phyloP scores from a whole-genome alignment of 2,888 invertebrate genomes.

The Lamellibrachia satsuma region DNA sequence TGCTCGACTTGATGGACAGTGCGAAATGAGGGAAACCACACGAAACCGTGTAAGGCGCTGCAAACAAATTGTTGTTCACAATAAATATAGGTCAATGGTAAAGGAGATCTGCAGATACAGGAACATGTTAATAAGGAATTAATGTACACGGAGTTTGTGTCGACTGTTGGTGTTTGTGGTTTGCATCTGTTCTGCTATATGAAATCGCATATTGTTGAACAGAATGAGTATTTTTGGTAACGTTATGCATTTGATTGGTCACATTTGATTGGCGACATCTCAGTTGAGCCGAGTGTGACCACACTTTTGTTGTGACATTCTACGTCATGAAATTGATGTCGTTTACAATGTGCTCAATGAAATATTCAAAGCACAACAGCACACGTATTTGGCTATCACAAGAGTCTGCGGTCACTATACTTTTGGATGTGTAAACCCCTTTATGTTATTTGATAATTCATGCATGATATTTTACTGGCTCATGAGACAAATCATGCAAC shows the following conservation, averaged over 20 bases:
- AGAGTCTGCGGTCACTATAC: not conserved
- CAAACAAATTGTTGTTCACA: not conserved
- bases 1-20: slow-evolving; percentile 62
- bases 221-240: not conserved
- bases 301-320: not conserved
- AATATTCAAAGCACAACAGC: not conserved
- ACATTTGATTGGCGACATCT: not conserved
- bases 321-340: not conserved
- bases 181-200: not conserved
- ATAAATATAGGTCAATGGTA: not conserved
- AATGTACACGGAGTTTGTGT: not conserved
- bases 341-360: not conserved
- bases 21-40: slow-evolving; percentile 25
- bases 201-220: not conserved
- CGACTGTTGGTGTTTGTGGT: not conserved
- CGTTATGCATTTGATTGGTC: not conserved
- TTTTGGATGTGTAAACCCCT: not conserved
- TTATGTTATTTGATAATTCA: not conserved
- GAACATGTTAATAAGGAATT: not conserved
- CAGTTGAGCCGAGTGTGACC: not conserved
- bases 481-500: not conserved
- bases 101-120: not conserved
- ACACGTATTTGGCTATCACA: not conserved
- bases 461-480: not conserved
- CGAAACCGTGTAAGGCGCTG: not conserved